A percentile compares a stretch with the other conserved stretches of the same genome.
Evolutionary conservation across 2,888 invertebrate species (phyloP).

Genomic region (Busseola fusca): DNA sequence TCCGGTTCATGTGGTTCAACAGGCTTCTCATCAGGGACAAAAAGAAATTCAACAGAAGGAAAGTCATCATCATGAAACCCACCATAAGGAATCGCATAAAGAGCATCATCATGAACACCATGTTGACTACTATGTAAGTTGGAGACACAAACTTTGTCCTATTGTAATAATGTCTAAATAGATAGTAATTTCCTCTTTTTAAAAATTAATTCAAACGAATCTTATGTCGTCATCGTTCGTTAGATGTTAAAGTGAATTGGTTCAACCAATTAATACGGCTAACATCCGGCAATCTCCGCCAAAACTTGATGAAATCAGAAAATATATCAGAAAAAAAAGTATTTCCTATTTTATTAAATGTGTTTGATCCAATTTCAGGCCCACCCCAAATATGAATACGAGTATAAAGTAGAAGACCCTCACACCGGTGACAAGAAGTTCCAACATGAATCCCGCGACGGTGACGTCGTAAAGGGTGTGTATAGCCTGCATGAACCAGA

Average conservation of each 20-base stretch:
- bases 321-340: neutral
- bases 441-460: conserved; percentile 87
- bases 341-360: neutral
- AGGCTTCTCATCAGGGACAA: conserved; percentile 26
- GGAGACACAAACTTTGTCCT: neutral
- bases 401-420: conserved; percentile 87
- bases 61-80: conserved; percentile 51
- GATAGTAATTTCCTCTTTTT: neutral
- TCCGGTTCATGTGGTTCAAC: conserved; percentile 41
- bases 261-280: neutral
- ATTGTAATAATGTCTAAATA: neutral
- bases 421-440: conserved; percentile 89
- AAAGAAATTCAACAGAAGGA: conserved; percentile 44
- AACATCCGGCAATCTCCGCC: neutral
- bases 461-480: conserved; percentile 87
- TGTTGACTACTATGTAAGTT: conserved; percentile 75
- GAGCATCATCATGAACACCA: conserved; percentile 63
- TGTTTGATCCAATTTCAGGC: conserved; percentile 64
- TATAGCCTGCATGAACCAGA: conserved; percentile 76
- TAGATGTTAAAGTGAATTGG: neutral
- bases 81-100: conserved; percentile 57
- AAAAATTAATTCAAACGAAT: neutral
- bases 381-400: conserved; percentile 87
- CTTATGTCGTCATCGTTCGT: neutral
- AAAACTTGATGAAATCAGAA: neutral